Conservation (phyloP, 1,140 invertebrate species). For the Drosophila kepulauana region DNA sequence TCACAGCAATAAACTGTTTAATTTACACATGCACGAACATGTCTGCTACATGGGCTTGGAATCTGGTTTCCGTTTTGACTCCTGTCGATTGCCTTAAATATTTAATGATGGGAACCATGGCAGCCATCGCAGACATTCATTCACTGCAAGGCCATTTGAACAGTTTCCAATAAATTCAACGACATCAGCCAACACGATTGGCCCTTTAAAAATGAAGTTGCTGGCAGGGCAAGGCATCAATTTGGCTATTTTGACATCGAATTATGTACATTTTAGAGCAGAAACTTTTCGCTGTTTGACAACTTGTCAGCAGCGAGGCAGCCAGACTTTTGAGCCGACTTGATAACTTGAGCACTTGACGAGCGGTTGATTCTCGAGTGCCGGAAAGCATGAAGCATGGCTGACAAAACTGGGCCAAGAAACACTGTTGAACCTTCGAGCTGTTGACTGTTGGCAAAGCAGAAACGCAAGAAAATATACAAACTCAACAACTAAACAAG, state of each 20-base stretch:
- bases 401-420: conserved; percentile 4
- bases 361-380: neutral
- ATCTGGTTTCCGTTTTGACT: conserved; percentile 8
- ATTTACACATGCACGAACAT: conserved; percentile 49
- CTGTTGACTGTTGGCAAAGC: neutral
- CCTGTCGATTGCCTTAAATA: conserved; percentile 45
- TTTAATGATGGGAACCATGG: conserved; percentile 49
- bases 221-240: conserved; percentile 22
- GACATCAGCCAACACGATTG: conserved; percentile 17
- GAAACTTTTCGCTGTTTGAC: conserved; percentile 40
- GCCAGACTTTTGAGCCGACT: conserved; percentile 24
- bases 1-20: conserved; percentile 55
- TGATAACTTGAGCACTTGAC: conserved; percentile 16
- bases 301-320: conserved; percentile 31
- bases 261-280: conserved; percentile 57
- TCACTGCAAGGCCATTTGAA: conserved; percentile 17
- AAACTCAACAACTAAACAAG: neutral
- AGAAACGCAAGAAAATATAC: neutral
- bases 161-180: conserved; percentile 24
- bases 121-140: conserved; percentile 34
- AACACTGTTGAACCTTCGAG: neutral
- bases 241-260: conserved; percentile 55
- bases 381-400: neutral
- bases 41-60: neutral
- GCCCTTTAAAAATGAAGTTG: conserved; percentile 37